phyloP scores from a whole-genome alignment of 2,888 invertebrate genomes.

The Auanema freiburgensis region DNA sequence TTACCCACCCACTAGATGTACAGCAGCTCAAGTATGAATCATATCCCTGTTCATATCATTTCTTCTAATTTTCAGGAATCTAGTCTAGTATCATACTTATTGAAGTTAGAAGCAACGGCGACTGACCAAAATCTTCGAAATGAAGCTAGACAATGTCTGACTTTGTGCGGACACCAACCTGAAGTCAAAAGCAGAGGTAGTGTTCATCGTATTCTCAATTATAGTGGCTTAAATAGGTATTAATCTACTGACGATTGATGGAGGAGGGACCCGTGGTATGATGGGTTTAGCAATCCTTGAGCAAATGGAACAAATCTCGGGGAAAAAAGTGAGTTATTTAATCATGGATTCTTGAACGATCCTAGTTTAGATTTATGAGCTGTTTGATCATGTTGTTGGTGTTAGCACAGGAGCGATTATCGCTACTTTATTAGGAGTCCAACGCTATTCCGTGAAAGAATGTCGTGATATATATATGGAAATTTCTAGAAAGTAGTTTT shows the following conservation, averaged over 20 bases:
- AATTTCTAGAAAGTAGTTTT: constrained; percentile 69
- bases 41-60: not conserved
- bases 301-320: constrained; percentile 73
- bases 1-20: constrained; percentile 51
- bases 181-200: constrained; percentile 32
- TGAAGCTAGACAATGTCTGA: constrained; percentile 50
- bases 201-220: not conserved
- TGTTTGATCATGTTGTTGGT: constrained; percentile 80
- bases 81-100: constrained; percentile 38
- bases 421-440: constrained; percentile 75
- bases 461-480: constrained; percentile 67
- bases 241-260: constrained; percentile 82
- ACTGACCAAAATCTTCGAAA: constrained; percentile 36
- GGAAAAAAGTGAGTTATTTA: constrained; percentile 62
- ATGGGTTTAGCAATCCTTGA: constrained; percentile 81
- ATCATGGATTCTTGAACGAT: not conserved
- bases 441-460: constrained; percentile 71
- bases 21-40: constrained; percentile 38
- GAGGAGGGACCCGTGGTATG: constrained; percentile 85
- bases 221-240: constrained; percentile 71
- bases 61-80: constrained; percentile 28
- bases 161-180: constrained; percentile 50
- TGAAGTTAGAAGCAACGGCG: constrained; percentile 32
- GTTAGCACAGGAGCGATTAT: constrained; percentile 76
- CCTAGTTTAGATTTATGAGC: constrained; percentile 70